These are phyloP conservation scores for Ochotona curzoniae DNA, from an alignment of 2,113 vertebrate species.

Conservation along the genomic window DNA sequence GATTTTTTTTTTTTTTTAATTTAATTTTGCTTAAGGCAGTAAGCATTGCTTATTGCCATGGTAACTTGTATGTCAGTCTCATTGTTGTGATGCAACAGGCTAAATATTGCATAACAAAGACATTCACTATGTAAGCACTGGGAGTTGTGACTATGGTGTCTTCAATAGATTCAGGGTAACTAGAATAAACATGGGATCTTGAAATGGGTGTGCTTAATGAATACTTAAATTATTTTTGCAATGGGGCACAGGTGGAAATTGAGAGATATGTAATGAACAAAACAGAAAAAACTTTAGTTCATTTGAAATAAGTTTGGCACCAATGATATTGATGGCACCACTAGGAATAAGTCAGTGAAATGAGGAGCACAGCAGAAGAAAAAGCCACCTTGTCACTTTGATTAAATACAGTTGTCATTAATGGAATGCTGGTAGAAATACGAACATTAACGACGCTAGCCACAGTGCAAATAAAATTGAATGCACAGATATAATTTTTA, in stretches of 20 bases:
- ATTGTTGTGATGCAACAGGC: background rate
- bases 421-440: conserved; percentile 8
- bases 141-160: background rate
- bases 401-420: background rate
- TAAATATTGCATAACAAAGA: background rate
- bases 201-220: background rate
- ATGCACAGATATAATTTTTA: background rate
- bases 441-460: background rate
- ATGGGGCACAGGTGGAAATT: background rate
- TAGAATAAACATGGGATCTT: background rate
- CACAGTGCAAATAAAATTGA: background rate
- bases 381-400: background rate
- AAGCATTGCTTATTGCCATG: background rate
- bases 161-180: background rate
- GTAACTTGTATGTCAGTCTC: background rate
- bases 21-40: no score
- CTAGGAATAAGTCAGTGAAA: background rate
- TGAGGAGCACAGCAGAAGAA: background rate
- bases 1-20: background rate
- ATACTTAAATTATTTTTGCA: background rate
- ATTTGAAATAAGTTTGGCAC: background rate
- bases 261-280: background rate
- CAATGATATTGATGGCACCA: background rate
- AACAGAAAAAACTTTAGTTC: background rate
- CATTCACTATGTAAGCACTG: background rate